Conservation (phyloP, 1,140 invertebrate genomes). For the Ceratitis capitata region DNA sequence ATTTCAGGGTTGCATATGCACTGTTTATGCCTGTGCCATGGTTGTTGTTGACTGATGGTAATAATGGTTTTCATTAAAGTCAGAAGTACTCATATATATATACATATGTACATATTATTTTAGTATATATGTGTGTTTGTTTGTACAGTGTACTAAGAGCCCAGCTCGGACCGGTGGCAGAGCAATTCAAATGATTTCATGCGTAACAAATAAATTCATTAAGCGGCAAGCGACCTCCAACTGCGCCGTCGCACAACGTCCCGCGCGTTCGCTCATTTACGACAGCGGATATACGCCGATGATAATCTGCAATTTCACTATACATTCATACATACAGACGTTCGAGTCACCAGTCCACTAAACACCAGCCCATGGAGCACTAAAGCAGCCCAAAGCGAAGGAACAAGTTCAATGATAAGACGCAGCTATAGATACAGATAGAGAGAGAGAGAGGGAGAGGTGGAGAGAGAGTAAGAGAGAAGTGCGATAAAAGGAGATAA, state of each 20-base stretch:
- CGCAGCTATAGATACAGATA: no score
- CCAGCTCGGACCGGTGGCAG: not conserved
- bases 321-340: not conserved
- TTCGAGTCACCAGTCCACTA: not conserved
- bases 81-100: no score
- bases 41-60: not conserved
- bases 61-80: conserved; percentile 21
- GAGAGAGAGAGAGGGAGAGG: no score
- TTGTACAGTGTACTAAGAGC: not conserved
- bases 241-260: not conserved
- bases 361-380: not conserved
- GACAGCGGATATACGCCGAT: not conserved
- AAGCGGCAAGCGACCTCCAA: conserved; percentile 25
- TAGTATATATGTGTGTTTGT: not conserved
- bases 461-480: no score
- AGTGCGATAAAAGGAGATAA: not conserved
- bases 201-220: conserved; percentile 41
- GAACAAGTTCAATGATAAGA: not conserved
- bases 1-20: not conserved
- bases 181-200: conserved; percentile 39
- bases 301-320: conserved; percentile 21
- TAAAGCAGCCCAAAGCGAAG: not conserved
- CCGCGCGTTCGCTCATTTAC: conserved; percentile 33
- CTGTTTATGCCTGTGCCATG: not conserved
- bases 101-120: no score